Base-by-base conservation (phyloP, 2,888 invertebrate genomes). In the Perdita meconis region DNA sequence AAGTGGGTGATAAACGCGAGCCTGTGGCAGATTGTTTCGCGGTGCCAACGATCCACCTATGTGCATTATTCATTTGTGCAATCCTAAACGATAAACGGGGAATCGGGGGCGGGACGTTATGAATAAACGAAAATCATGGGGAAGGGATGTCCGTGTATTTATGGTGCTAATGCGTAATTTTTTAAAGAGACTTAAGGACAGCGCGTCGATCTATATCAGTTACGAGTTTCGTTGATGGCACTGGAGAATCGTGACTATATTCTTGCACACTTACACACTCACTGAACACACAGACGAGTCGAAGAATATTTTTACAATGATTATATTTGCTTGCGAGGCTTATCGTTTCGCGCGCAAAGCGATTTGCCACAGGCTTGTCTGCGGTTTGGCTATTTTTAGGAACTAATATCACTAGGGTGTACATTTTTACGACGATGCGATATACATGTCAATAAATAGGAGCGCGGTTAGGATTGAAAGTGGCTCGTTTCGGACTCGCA, bases 401-500 rank as follows among this genome's bases (percentile, higher is more conserved):
- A 74, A 79, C 61, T 79, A 76, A 86, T 87, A 86, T 87, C 86
- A 86, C 64, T 87, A 85, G 80, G 73, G 57, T 68, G 79, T 82
- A 84, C 80, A 83, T 86, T 86, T 86, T 86, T 85, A 84, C 70
- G 77, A 59, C 55, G 76, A 81, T 69, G 64, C 78, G 63, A 65
- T 80, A 61, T 78, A 64, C 71, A 53, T 69, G 70, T 77, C 77
- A 85, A 84, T 85, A 81, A 84, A 64, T 86, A 81, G 80, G 63
- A 78, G 78, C 44, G 57, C 76, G 16, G 72, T 79, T 68, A 69
- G 68, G 63, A 19, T 60, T 77, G 64, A 51, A 55, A 57, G 30
- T 55, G 67, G 76, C 79, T 80, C 56, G 68, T 81, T 79, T 80
- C 75, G 56, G 71, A 71, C 63, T 64, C 64, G 56, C 68, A n/a